Conservation (phyloP, 30 jellyfish, hydroid and myxozoan genomes). For the Aurelia aurita complex sp. Pacific region DNA sequence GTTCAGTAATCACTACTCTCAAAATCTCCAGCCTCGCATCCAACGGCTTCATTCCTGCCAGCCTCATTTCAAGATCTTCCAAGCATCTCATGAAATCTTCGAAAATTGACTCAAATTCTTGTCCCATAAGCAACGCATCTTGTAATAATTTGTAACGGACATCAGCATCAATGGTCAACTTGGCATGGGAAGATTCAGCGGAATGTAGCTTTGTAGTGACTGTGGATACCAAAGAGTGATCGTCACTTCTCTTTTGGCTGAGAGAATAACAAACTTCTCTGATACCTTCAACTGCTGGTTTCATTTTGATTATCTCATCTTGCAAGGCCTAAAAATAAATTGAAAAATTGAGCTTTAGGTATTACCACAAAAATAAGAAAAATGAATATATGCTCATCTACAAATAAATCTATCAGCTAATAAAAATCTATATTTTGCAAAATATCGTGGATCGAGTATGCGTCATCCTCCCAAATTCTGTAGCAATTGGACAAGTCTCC, state of each 20-base stretch:
- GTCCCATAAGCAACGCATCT: constrained; percentile 67
- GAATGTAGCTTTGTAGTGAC: constrained; percentile 46
- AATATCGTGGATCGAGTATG: too few relatives aligned
- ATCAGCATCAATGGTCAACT: constrained; percentile 61
- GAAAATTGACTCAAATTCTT: constrained; percentile 75
- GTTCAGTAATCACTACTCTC: constrained; percentile 48
- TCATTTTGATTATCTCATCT: constrained; percentile 62
- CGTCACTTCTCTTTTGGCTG: constrained; percentile 31
- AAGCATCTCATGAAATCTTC: constrained; percentile 57
- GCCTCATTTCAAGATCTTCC: constrained; percentile 75
- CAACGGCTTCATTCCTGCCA: constrained; percentile 70
- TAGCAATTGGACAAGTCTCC: too few relatives aligned
- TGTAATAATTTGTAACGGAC: constrained; percentile 74
- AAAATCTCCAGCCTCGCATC: constrained; percentile 74
- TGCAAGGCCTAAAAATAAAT: constrained; percentile 68
- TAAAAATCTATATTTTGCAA: too few relatives aligned
- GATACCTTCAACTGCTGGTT: constrained; percentile 62
- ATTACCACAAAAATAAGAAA: too few relatives aligned
- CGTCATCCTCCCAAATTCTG: too few relatives aligned
- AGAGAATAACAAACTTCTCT: constrained; percentile 75
- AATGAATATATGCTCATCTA: too few relatives aligned
- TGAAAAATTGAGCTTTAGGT: too few relatives aligned
- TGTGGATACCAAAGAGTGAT: constrained; percentile 50
- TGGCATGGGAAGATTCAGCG: constrained; percentile 42
- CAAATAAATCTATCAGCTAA: too few relatives aligned